Evolutionary conservation across 53 echinoderm and acorn worm genomes (phyloP).

Genomic region (Pentamera pediparva): DNA sequence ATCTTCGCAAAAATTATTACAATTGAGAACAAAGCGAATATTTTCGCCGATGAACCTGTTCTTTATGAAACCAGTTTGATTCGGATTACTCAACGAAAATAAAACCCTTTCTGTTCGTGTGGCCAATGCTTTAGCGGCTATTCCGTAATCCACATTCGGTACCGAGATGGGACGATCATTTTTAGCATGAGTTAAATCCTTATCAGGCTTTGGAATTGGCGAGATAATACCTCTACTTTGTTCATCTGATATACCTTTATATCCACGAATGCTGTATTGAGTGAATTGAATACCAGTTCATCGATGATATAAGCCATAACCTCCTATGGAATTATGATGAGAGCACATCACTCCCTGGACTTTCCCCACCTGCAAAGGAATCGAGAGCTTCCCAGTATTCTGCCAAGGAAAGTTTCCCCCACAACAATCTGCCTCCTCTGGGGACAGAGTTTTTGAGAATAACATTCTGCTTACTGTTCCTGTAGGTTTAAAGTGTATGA

Average conservation of each 20-base stretch:
- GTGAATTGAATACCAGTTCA: not conserved
- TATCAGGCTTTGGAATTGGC: not conserved
- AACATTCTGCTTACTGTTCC: not conserved
- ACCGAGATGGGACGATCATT: not conserved
- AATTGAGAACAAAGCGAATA: slow-evolving; percentile 15
- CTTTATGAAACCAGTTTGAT: slow-evolving; percentile 32
- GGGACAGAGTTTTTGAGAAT: not conserved
- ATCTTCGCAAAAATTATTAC: slow-evolving; percentile 14
- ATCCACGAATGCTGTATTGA: not conserved
- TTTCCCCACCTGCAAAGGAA: too few relatives aligned
- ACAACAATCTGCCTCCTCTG: not conserved
- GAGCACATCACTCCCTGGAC: not conserved
- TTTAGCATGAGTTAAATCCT: not conserved
- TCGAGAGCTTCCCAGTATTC: too few relatives aligned
- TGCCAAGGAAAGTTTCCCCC: too few relatives aligned
- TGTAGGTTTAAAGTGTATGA: too few relatives aligned
- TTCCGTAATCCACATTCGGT: not conserved
- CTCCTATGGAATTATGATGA: not conserved
- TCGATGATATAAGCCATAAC: not conserved
- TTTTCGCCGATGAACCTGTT: slow-evolving; percentile 45
- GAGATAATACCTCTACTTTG: not conserved
- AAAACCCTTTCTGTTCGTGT: not conserved
- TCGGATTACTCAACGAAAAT: not conserved
- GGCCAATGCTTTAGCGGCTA: not conserved
- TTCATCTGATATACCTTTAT: not conserved